These are phyloP conservation scores for Clarias macrocephalus DNA, from an alignment of 2,113 vertebrate species.

Conservation along the genomic window DNA sequence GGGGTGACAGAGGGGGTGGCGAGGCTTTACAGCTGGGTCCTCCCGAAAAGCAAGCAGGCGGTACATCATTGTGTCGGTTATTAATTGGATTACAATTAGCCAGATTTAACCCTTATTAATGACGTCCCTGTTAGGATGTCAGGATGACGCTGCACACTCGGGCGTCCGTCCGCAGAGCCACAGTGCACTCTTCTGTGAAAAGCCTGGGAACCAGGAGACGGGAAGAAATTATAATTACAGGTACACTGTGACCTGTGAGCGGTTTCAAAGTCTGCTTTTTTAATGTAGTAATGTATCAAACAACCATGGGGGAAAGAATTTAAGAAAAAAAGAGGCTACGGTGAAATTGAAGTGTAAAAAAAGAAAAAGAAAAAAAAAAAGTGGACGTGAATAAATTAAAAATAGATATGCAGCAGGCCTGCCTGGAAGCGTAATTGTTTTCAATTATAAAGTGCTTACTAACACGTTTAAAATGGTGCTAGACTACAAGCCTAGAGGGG, in stretches of 20 bases:
- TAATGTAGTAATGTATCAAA: not conserved
- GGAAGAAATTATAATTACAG: slow-evolving; percentile 77
- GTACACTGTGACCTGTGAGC: not conserved
- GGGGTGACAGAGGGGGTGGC: not conserved
- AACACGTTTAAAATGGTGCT: slow-evolving; percentile 15
- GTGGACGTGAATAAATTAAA: slow-evolving; percentile 10
- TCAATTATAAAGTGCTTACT: slow-evolving; percentile 36
- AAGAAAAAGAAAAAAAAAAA: not conserved
- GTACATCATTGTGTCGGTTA: slow-evolving; percentile 57
- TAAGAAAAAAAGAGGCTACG: not conserved
- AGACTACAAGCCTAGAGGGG: slow-evolving; percentile 25
- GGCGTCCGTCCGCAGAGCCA: slow-evolving; percentile 50
- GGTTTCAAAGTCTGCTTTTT: not conserved
- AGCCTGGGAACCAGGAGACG: slow-evolving; percentile 78
- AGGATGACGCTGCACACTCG: slow-evolving; percentile 68
- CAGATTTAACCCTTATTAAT: slow-evolving; percentile 63
- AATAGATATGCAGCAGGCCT: slow-evolving; percentile 27
- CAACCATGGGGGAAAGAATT: not conserved
- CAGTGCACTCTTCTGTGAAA: slow-evolving; percentile 74
- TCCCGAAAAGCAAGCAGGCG: slow-evolving; percentile 45
- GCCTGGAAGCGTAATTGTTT: slow-evolving; percentile 26
- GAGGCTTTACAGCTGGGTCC: slow-evolving; percentile 46
- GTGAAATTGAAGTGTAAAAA: slow-evolving; percentile 11
- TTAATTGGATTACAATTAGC: slow-evolving; percentile 65
- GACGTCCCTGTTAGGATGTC: slow-evolving; percentile 52